Evolutionary conservation across 2,888 invertebrate species (phyloP), one percentile per base, ranked within the genome.

Genomic region (Chaetoderma sp.): DNA sequence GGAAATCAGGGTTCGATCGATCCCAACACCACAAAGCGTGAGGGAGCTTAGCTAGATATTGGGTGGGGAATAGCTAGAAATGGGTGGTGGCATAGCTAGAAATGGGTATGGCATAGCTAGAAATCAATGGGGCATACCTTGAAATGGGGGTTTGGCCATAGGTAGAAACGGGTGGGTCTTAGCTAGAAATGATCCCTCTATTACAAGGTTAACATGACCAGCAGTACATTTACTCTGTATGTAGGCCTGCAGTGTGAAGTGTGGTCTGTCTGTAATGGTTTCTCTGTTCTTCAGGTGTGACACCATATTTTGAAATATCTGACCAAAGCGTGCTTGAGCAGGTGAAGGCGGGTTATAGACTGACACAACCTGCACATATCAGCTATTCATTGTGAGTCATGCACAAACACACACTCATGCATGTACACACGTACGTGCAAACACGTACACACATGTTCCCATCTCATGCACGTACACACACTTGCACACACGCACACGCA

Each of bases 301-400:
- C 96, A 57, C 97, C 97, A 0, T 97, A 97, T 87, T 96, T 96
- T 0, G 96, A 96, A 0, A 89, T 96, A 78, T 93, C 94, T 0
- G 96, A 96, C 0, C 96, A 96, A 85, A 93, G 94, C 81, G 94
- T 94, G n/a, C 90, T 93, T 82, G 89, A 93, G 8, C 90, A 91
- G 39, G 93, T 94, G 54, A 91, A 93, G 25, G 92, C 91, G 75
- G 96, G 96, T 0, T 93, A 94, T 83, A 90, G 96, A 27, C 88
- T 97, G 68, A 95, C 95, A 78, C 95, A 96, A 80, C 96, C 97
- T 0, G 94, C 94, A 77, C 96, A 97, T 81, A 96, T 96, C 86
- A 92, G 95, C 54, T 89, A 96, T 5, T 95, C 96, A 84, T 89
- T 96, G 76, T 84, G 70, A 77, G 84, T 81, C 57, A 8, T n/a